Evolutionary conservation across 64 coral and sea anemone species (phyloP).

Genomic region (Stylophora pistillata): DNA sequence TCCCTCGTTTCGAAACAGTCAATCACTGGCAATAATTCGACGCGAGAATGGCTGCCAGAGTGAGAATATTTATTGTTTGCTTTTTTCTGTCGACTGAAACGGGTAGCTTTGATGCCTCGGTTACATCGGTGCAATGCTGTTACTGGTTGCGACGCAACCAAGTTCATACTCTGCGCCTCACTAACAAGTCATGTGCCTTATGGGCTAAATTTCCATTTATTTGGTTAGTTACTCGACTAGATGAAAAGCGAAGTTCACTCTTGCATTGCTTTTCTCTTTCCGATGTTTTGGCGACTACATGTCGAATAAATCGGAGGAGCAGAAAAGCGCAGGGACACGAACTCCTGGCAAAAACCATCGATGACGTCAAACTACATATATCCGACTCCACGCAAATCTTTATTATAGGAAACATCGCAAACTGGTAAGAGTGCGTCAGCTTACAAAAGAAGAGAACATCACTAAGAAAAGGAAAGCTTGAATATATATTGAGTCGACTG

Average conservation of each 20-base stretch:
- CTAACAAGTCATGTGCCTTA: not conserved
- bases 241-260: not conserved
- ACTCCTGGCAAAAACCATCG: conserved; percentile 5
- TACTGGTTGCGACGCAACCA: conserved; percentile 36
- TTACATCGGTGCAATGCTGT: conserved; percentile 5
- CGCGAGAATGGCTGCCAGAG: not conserved
- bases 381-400: conserved; percentile 35
- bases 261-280: not conserved
- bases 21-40: conserved; percentile 4
- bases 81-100: not conserved
- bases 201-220: not conserved
- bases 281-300: not conserved
- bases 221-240: not conserved
- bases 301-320: not conserved
- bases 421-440: conserved; percentile 35
- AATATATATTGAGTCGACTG: conserved; percentile 34
- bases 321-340: not conserved
- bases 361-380: conserved; percentile 41
- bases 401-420: conserved; percentile 29
- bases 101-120: not conserved
- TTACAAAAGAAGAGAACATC: conserved; percentile 2
- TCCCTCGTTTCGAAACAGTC: conserved; percentile 62
- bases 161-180: not conserved
- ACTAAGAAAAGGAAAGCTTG: conserved; percentile 25
- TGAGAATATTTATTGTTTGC: not conserved